phyloP scores from a whole-genome alignment of 2,797 vertebrate genomes.

The Sebastiscus tertius region DNA sequence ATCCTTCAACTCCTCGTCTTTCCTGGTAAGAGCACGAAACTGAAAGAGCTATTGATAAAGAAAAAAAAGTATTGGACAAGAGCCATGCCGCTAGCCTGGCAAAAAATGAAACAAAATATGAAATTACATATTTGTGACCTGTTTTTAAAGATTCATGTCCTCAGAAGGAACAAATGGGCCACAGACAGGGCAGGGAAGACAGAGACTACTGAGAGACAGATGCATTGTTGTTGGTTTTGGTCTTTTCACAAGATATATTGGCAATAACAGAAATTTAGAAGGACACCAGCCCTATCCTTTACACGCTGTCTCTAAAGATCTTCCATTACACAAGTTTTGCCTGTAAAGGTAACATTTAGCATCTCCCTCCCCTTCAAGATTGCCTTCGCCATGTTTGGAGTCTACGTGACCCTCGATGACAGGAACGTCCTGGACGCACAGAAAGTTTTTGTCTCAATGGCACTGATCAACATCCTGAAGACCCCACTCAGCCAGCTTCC shows the following conservation, averaged over 20 bases:
- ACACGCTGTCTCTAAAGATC: conserved; percentile 13
- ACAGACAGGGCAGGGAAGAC: too few species aligned
- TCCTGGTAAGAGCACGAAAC: conserved; percentile 84
- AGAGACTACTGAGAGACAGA: conserved; percentile 20
- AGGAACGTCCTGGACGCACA: conserved; percentile 92
- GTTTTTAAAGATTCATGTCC: conserved; percentile 1
- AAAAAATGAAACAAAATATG: neutral
- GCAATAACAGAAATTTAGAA: conserved; percentile 19
- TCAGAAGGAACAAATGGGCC: neutral
- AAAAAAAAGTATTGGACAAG: neutral
- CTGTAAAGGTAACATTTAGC: conserved; percentile 7
- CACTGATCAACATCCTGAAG: conserved; percentile 93
- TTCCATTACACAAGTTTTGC: neutral
- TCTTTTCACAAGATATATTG: conserved; percentile 15
- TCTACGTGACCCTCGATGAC: conserved; percentile 88
- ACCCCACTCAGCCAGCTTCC: conserved; percentile 94
- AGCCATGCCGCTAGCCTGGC: neutral
- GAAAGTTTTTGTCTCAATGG: conserved; percentile 96
- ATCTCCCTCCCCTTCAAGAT: conserved; percentile 80
- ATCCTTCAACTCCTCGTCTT: conserved; percentile 94
- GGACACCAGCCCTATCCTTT: conserved; percentile 8
- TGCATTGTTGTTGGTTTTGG: conserved; percentile 11
- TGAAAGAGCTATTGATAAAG: neutral
- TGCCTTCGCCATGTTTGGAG: conserved; percentile 92
- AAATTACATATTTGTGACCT: conserved; percentile 1